Conservation (phyloP, 2,888 invertebrate genomes). For the Drosophila acutilabella region DNA sequence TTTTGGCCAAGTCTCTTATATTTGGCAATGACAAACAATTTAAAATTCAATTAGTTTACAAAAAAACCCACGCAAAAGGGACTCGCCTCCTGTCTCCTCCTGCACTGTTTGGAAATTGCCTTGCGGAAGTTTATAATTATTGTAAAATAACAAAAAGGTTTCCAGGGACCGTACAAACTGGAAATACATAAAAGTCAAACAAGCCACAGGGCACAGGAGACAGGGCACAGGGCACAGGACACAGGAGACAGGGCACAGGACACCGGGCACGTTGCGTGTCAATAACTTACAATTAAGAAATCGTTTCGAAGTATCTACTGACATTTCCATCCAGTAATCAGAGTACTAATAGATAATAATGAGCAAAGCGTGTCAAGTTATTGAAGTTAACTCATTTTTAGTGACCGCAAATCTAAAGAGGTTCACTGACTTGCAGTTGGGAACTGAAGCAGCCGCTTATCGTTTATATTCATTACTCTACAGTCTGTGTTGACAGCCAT, state of each 20-base stretch:
- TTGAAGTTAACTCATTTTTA: slow-evolving; percentile 7
- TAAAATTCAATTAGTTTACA: slow-evolving; percentile 51
- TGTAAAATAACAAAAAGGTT: slow-evolving; percentile 9
- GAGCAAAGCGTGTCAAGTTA: slow-evolving; percentile 10
- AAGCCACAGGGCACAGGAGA: not conserved
- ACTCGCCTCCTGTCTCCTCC: not conserved
- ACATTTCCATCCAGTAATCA: not conserved
- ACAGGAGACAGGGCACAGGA: not conserved
- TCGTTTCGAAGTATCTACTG: not conserved
- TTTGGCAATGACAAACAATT: slow-evolving; percentile 47
- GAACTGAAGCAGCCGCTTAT: slow-evolving; percentile 17
- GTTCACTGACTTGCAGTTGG: slow-evolving; percentile 33
- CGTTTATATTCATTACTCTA: slow-evolving; percentile 47
- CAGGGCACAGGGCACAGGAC: not conserved
- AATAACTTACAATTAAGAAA: slow-evolving; percentile 50
- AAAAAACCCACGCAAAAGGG: slow-evolving; percentile 4
- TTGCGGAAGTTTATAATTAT: slow-evolving; percentile 34
- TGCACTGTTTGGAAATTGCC: slow-evolving; percentile 19
- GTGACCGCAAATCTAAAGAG: not conserved
- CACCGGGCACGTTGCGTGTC: slow-evolving; percentile 11
- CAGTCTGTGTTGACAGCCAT: slow-evolving; percentile 5
- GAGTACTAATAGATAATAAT: slow-evolving; percentile 38
- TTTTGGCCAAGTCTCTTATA: slow-evolving; percentile 10
- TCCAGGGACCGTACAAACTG: not conserved
- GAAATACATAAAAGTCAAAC: not conserved